Evolutionary conservation across 2,113 vertebrate species (phyloP), one percentile per base, ranked within the genome.

Genomic region (Eupsittula cactorum): DNA sequence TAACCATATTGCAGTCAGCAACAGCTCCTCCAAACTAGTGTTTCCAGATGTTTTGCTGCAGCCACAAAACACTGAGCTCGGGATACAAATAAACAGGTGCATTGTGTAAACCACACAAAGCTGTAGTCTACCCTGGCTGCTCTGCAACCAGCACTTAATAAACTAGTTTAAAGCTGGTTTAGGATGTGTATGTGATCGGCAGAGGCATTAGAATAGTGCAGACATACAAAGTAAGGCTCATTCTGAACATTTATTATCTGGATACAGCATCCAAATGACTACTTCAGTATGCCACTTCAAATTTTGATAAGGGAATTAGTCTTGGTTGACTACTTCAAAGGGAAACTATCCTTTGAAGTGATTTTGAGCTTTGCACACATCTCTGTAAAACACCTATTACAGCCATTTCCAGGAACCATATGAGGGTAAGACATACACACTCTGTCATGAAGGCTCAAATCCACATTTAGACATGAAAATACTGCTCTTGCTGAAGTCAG

Each of bases 291-390:
- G 78, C 67, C 69, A 85, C 39, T 78, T 76, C 0, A 5, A 89
- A 73, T 89, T 86, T 93, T 71, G 80, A 91, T 74, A 82, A 79
- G 83, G 27, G 73, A 86, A 82, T 95, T 91, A 86, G 71, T 81
- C 52, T 64, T 89, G 52, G 60, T 77, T 96, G 90, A 62, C n/a
- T 73, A 35, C 88, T 95, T 97, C 95, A 96, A 95, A 92, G 74
- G 86, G 28, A 79, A 83, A 69, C 78, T 91, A 28, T 14, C 31
- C 88, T 96, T 96, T 92, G 93, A 94, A 94, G 77, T 69, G 77
- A 64, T 89, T 88, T 91, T 60, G 65, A 52, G 82, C 83, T 90
- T 87, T 89, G 70, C 77, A 84, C 62, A 82, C 16, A 73, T 84
- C 35, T 81, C 49, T 82, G 41, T 80, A 76, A 87, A 80, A 90